phyloP scores from a whole-genome alignment of 2,888 invertebrate genomes.

The Ctenicera cuprea region DNA sequence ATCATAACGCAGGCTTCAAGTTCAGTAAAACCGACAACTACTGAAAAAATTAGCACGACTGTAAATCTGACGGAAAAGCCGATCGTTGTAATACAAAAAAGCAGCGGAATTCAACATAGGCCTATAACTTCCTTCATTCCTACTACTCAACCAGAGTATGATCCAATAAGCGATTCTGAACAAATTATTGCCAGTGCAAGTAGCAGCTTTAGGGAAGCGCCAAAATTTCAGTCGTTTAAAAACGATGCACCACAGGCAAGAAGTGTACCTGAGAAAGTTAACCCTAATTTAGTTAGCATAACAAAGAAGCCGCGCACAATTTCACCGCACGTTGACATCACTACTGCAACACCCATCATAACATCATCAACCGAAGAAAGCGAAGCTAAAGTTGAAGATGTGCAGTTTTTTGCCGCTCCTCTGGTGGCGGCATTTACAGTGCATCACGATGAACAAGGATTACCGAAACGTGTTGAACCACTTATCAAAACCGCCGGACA shows the following conservation, averaged over 20 bases:
- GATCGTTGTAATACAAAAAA: conserved; percentile 66
- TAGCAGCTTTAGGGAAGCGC: conserved; percentile 59
- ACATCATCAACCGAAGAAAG: conserved; percentile 82
- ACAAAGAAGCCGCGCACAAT: conserved; percentile 50
- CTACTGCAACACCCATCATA: conserved; percentile 77
- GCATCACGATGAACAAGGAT: conserved; percentile 86
- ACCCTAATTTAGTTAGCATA: conserved; percentile 51
- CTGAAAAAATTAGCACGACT: conserved; percentile 47
- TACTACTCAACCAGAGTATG: conserved; percentile 26
- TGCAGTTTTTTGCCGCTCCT: conserved; percentile 88
- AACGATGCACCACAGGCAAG: neutral
- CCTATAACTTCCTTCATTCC: conserved; percentile 59
- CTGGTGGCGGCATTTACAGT: conserved; percentile 90
- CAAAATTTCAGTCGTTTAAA: conserved; percentile 31
- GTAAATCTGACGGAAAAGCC: conserved; percentile 54
- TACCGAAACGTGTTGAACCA: conserved; percentile 87
- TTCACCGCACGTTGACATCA: conserved; percentile 61
- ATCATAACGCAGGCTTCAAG: conserved; percentile 74
- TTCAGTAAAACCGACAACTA: conserved; percentile 57
- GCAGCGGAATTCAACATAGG: conserved; percentile 63
- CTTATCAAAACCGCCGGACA: conserved; percentile 76
- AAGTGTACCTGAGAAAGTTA: conserved; percentile 5
- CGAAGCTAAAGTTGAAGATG: conserved; percentile 80
- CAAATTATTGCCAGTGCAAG: conserved; percentile 66
- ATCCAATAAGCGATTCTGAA: conserved; percentile 59